Evolutionary conservation across 2,113 vertebrate genomes (phyloP), one percentile per base, ranked within the genome.

Genomic region (Hemichromis elongatus): DNA sequence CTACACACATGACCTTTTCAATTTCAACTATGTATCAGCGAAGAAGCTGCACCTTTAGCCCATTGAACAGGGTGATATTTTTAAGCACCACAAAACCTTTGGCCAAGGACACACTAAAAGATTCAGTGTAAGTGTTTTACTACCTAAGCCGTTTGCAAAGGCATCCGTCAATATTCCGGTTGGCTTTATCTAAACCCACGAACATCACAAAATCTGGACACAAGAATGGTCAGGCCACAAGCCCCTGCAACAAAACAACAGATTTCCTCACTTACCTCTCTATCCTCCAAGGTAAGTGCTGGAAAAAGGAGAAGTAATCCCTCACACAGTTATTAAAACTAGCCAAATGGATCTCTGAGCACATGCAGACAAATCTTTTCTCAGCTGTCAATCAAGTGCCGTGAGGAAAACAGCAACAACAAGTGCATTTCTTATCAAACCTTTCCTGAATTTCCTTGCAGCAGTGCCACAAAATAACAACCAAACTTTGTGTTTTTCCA

Each of bases 231-330:
- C 40, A 70, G 30, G 83, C 80, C 80, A 90, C 56, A 33, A 79
- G 85, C 52, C 52, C 35, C 28, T 26, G 81, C 89, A 82, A 87
- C 47, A 4, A 81, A 88, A 92, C 55, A 53, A 77, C 56, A 79
- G 70, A 87, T 84, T 86, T 87, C 77, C 45, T 50, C 59, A 40
- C 68, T 75, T 80, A 57, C 84, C 37, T 52, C 85, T 87, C 21
- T 57, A 75, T 85, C 92, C 84, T 86, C 77, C 61, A 77, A 70
- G 53, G 77, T 73, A 88, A 84, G 77, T 90, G 81, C 87, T 89
- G 86, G 88, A 89, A 83, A 45, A 11, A 66, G 53, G 73, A 86
- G 79, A 89, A 88, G 63, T 87, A 84, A 88, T 89, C 80, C 88
- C 83, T 82, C 70, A 50, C 24, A n/a, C 77, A 28, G 26, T 77